Evolutionary conservation across 2,888 invertebrate species (phyloP).

Genomic region (Eristalis pertinax): DNA sequence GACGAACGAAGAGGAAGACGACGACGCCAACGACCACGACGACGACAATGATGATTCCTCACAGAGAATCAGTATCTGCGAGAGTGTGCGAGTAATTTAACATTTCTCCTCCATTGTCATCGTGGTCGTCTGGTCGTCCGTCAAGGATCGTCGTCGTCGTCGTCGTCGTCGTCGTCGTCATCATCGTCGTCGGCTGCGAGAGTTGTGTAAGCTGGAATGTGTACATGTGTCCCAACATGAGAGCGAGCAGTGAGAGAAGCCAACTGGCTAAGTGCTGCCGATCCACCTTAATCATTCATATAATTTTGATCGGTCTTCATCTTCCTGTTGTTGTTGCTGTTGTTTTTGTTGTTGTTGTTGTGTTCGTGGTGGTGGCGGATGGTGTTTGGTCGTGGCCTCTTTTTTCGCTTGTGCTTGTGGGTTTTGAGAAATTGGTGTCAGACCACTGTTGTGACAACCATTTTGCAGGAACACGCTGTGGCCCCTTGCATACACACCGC

Average conservation of each 20-base stretch:
- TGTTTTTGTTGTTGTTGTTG: conserved; percentile 59
- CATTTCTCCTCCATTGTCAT: conserved; percentile 71
- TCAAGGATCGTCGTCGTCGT: conserved; percentile 66
- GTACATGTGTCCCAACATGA: conserved; percentile 69
- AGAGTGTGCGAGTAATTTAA: conserved; percentile 22
- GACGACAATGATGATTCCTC: conserved; percentile 14
- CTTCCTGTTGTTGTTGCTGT: conserved; percentile 64
- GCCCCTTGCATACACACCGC: conserved; percentile 62
- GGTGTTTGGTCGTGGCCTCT: conserved; percentile 18
- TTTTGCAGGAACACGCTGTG: conserved; percentile 74
- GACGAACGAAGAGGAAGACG: background rate
- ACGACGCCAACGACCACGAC: background rate
- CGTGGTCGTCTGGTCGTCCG: conserved; percentile 71
- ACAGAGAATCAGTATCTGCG: background rate
- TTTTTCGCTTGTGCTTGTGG: conserved; percentile 62
- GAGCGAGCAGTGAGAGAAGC: conserved; percentile 66
- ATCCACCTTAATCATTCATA: conserved; percentile 72
- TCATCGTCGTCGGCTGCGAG: conserved; percentile 38
- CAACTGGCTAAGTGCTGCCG: conserved; percentile 67
- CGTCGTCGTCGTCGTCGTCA: conserved; percentile 64
- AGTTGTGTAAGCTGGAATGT: conserved; percentile 66
- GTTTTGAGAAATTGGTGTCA: conserved; percentile 70
- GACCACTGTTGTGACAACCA: conserved; percentile 74
- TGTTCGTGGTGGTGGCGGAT: conserved; percentile 36
- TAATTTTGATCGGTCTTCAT: conserved; percentile 71